These are phyloP conservation scores for Sthenelais limicola DNA, from an alignment of 2,888 invertebrate genomes.

Conservation along the genomic window DNA sequence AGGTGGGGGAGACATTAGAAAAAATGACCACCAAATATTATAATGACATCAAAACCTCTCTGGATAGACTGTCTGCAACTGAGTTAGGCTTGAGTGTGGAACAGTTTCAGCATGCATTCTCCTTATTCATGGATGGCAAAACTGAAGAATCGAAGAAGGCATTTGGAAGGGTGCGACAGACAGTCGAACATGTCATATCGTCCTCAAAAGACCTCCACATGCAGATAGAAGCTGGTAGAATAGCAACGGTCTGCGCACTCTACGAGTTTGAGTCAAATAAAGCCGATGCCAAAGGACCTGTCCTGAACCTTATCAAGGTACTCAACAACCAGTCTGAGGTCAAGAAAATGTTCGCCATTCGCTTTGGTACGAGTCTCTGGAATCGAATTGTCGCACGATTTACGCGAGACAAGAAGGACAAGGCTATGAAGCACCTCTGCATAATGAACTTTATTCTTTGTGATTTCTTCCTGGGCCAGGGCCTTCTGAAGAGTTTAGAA, in stretches of 20 bases:
- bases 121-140: neutral
- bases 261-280: neutral
- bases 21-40: neutral
- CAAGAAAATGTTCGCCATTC: neutral
- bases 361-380: constrained; percentile 2
- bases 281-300: neutral
- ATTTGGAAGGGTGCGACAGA: neutral
- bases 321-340: constrained; percentile 4
- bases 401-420: constrained; percentile 1
- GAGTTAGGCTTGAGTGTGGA: neutral
- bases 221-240: constrained; percentile 14
- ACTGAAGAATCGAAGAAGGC: neutral
- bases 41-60: neutral
- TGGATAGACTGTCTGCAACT: neutral
- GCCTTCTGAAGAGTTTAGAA: neutral
- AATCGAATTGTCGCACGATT: constrained; percentile 4
- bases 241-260: constrained; percentile 4
- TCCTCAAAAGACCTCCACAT: constrained; percentile 10
- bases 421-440: neutral
- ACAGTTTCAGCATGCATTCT: neutral
- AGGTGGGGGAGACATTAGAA: neutral
- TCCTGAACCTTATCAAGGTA: neutral
- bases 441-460: constrained; percentile 21
- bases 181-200: neutral
- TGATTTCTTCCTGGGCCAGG: constrained; percentile 2